Evolutionary conservation across 2,888 invertebrate genomes (phyloP).

Genomic region (Thalpophila matura): DNA sequence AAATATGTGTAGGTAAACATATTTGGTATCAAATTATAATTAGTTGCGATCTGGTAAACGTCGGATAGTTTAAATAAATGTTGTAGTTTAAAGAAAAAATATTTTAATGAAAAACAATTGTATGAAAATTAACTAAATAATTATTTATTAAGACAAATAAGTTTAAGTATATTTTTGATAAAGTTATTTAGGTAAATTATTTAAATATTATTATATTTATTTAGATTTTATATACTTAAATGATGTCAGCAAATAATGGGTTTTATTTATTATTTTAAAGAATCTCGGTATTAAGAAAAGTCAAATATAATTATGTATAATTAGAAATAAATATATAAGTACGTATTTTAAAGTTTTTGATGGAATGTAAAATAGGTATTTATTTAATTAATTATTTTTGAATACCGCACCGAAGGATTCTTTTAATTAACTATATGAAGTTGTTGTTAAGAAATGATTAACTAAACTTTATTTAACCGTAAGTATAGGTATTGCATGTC

Average conservation of each 20-base stretch:
- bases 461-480: conserved; percentile 7
- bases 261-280: conserved; percentile 12
- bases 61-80: conserved; percentile 13
- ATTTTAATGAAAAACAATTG: conserved; percentile 6
- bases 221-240: conserved; percentile 1
- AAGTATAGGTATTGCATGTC: conserved; percentile 8
- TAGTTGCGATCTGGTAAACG: conserved; percentile 16
- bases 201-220: conserved; percentile 21
- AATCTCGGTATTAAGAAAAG: conserved; percentile 22
- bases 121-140: conserved; percentile 4
- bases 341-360: no score
- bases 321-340: no score
- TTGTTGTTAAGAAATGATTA: background rate
- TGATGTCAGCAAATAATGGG: no score
- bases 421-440: no score
- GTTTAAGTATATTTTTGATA: conserved; percentile 30
- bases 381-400: no score
- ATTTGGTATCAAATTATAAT: background rate
- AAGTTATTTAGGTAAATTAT: conserved; percentile 18
- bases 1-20: background rate
- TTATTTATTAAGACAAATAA: background rate
- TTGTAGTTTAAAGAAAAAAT: conserved; percentile 1
- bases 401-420: no score
- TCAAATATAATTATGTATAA: no score
- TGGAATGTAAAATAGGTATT: no score